Evolutionary conservation across 2,888 invertebrate genomes (phyloP).

Genomic region (Didymodactylos carnosus): DNA sequence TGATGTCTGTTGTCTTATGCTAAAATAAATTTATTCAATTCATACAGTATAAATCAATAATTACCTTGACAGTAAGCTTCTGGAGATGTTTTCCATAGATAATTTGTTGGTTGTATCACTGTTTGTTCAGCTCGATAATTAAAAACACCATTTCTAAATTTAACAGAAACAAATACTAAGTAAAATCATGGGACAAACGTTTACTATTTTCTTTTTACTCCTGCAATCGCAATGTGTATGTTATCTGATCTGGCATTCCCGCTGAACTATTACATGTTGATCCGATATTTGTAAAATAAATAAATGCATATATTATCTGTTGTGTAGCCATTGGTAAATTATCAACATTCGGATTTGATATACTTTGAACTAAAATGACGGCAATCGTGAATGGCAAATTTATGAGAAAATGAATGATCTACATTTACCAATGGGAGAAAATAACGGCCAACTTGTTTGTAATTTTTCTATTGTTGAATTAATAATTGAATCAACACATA

Average conservation of each 20-base stretch:
- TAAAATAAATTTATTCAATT: too few relatives aligned
- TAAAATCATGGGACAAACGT: too few relatives aligned
- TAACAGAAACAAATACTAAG: too few relatives aligned
- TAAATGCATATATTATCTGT: neutral
- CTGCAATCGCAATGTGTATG: neutral
- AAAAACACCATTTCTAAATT: neutral
- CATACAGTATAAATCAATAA: too few relatives aligned
- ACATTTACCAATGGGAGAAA: too few relatives aligned
- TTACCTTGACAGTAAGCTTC: conserved; percentile 7
- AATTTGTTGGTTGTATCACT: neutral
- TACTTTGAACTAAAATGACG: neutral
- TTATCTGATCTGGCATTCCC: neutral
- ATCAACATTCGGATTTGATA: neutral
- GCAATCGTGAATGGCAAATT: neutral
- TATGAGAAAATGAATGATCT: neutral
- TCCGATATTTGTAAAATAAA: neutral
- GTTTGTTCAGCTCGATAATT: neutral
- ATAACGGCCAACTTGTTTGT: too few relatives aligned
- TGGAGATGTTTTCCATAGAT: conserved; percentile 5
- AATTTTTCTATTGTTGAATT: too few relatives aligned
- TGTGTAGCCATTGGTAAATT: neutral
- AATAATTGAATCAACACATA: neutral
- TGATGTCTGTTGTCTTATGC: too few relatives aligned
- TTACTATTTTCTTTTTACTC: neutral
- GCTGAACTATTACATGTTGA: neutral